Evolutionary conservation across 1,140 invertebrate genomes (phyloP).

Genomic region (Drosophila athabasca): DNA sequence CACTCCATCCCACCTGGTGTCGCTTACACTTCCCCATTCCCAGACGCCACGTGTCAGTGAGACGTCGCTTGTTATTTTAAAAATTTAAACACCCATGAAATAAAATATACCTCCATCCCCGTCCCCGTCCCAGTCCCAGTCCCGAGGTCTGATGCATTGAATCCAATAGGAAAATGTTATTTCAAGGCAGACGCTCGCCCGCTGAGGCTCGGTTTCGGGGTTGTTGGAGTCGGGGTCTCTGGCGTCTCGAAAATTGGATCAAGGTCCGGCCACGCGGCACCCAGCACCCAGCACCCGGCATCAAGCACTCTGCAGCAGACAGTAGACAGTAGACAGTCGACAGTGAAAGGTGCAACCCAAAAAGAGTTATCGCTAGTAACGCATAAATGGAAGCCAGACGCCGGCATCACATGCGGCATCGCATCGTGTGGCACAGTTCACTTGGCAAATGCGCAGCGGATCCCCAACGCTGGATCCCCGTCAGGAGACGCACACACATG

Average conservation of each 20-base stretch:
- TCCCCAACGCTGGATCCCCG: background rate
- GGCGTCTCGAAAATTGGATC: slow-evolving; percentile 72
- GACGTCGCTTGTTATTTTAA: slow-evolving; percentile 79
- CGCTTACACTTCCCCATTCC: slow-evolving; percentile 61
- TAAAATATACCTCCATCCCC: slow-evolving; percentile 60
- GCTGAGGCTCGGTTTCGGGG: slow-evolving; percentile 13
- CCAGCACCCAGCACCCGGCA: too few relatives aligned
- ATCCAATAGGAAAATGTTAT: slow-evolving; percentile 80
- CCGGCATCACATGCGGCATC: slow-evolving; percentile 52
- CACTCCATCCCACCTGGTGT: slow-evolving; percentile 47
- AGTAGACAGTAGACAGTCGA: slow-evolving; percentile 31
- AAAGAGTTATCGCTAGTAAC: slow-evolving; percentile 69
- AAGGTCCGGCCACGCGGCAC: slow-evolving; percentile 41
- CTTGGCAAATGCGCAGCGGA: slow-evolving; percentile 66
- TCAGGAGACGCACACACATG: slow-evolving; percentile 10
- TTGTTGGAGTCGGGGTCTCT: slow-evolving; percentile 7
- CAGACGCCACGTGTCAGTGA: slow-evolving; percentile 69
- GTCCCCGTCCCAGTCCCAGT: background rate
- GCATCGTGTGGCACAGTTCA: slow-evolving; percentile 63
- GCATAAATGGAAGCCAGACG: slow-evolving; percentile 58
- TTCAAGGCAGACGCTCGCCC: slow-evolving; percentile 67
- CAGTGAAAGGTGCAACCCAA: slow-evolving; percentile 44
- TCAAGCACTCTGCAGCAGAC: background rate
- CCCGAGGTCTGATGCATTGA: slow-evolving; percentile 61
- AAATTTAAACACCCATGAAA: slow-evolving; percentile 81